These are phyloP conservation scores for Dryococelus australis DNA, from an alignment of 2,888 invertebrate species.

Conservation along the genomic window DNA sequence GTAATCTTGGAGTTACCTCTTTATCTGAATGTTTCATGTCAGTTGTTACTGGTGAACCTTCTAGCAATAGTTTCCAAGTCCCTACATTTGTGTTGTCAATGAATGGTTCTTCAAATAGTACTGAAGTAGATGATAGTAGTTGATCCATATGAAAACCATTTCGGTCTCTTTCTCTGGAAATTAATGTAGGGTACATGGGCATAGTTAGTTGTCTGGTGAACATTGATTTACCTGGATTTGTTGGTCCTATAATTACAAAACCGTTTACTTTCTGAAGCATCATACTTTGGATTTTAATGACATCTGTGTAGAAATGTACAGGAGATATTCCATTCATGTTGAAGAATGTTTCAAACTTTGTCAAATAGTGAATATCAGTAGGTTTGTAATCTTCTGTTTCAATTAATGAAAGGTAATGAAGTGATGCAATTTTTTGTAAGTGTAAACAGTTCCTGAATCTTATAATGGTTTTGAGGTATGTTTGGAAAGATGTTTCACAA, in stretches of 20 bases:
- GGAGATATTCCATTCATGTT: neutral
- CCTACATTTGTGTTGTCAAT: neutral
- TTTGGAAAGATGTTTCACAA: neutral
- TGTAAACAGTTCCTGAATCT: neutral
- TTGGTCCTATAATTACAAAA: neutral
- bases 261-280: neutral
- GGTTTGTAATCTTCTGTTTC: neutral
- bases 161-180: neutral
- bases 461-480: neutral
- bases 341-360: neutral
- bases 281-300: neutral
- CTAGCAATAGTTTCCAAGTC: neutral
- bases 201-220: neutral
- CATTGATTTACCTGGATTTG: conserved; percentile 1
- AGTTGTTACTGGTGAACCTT: neutral
- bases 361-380: too few relatives aligned
- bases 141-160: neutral
- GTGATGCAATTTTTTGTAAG: neutral
- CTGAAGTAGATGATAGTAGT: neutral
- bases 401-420: neutral
- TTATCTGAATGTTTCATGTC: neutral
- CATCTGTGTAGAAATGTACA: neutral
- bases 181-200: neutral
- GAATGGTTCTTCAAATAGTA: neutral
- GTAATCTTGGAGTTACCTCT: neutral